Percentiles rank a stretch among this genome's conserved stretches.
These are phyloP conservation scores for Strix uralensis DNA, from an alignment of 2,113 vertebrate species.

Conservation along the genomic window DNA sequence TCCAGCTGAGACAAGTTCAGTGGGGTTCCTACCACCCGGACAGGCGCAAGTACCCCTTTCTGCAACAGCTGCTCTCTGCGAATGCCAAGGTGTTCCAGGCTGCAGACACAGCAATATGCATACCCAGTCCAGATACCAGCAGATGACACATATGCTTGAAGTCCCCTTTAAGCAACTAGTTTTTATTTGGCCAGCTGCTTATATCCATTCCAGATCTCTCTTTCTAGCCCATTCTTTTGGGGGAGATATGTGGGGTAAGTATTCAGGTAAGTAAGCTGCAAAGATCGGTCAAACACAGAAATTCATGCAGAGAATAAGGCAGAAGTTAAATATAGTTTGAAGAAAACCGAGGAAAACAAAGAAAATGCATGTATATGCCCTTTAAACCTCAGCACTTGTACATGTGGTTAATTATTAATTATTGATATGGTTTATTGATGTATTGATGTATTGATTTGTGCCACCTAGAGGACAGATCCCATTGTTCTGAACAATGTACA, in stretches of 20 bases:
- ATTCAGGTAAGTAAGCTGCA: not conserved
- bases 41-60: not conserved
- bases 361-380: slow-evolving; percentile 10
- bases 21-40: not conserved
- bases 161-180: not conserved
- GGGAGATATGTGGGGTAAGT: not conserved
- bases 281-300: not conserved
- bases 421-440: slow-evolving; percentile 48
- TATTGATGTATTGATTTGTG: slow-evolving; percentile 3
- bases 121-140: not conserved
- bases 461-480: slow-evolving; percentile 1
- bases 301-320: not conserved
- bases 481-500: not conserved
- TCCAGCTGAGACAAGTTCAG: slow-evolving; percentile 35
- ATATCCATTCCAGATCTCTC: not conserved
- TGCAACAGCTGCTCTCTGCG: not conserved
- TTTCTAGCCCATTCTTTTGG: not conserved
- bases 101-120: not conserved
- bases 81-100: not conserved
- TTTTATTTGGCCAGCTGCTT: not conserved
- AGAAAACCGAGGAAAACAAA: not conserved
- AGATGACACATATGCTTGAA: not conserved
- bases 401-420: slow-evolving; percentile 34
- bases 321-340: not conserved
- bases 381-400: slow-evolving; percentile 42